Base-by-base conservation (phyloP, 2,888 invertebrate genomes). In the Diploptera punctata region DNA sequence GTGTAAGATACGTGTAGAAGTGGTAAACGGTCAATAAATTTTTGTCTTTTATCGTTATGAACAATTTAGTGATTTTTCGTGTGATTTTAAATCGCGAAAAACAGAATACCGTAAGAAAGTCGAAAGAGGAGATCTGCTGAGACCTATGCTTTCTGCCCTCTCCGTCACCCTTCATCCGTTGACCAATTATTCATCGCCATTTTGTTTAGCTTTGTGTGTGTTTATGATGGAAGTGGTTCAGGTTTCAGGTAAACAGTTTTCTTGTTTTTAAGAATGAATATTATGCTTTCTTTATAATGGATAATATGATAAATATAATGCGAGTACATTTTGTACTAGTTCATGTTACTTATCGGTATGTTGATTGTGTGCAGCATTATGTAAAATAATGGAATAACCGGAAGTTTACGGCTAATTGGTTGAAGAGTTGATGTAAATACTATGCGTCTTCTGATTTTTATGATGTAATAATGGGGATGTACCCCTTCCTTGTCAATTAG, bases 151-250 rank as follows among this genome's bases (percentile, higher is more conserved):
- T 65, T 26, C 47, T 65, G 47, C 47, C 44, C 44, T 69, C 57
- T 3, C 29, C 60, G n/a, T 26, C 44, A 44, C 26, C 60, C 38
- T 54, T n/a, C 71, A 67, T 67, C 65, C 62, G 33, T 65, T 72
- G 65, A 67, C 65, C 65, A 54, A 71, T 71, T 33, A 67, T 68
- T 73, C 67, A 67, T 74, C 77, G 78, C 78, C 78, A 78, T 78
- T 77, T 78, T 78, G 78, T 77, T 75, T 75, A 76, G 76, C 73
- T 70, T 73, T 72, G 78, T 78, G 78, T 78, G n/a, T n/a, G 70
- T 74, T 71, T 72, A 68, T 65, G 65, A 68, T 67, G 68, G 54
- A 61, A 71, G 52, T 67, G 74, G 69, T 72, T 68, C 52, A 62
- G 67, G 57, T 72, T 70, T 70, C 70, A 72, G 72, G 70, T 72